These are phyloP conservation scores for Rhagium mordax DNA, from an alignment of 2,888 invertebrate species.

Conservation along the genomic window DNA sequence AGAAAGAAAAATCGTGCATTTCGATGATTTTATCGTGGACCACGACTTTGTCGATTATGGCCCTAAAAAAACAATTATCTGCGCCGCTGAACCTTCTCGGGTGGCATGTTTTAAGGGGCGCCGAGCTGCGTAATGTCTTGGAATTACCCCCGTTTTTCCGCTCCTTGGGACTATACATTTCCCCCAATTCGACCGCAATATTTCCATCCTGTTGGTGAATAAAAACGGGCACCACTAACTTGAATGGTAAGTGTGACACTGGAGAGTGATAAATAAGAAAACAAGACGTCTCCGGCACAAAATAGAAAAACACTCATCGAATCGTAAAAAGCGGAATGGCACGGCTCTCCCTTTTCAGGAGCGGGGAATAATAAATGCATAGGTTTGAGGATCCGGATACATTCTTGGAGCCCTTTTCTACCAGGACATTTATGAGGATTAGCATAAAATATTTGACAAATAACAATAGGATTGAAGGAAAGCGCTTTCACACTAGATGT, in stretches of 20 bases:
- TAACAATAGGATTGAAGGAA: constrained; percentile 12
- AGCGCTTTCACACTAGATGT: constrained; percentile 20
- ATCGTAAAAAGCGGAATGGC: constrained; percentile 6
- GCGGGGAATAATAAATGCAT: constrained; percentile 11
- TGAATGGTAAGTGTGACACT: background rate
- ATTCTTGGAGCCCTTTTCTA: constrained; percentile 5
- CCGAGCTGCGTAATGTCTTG: too few species aligned
- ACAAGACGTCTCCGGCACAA: background rate
- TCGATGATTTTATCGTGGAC: too few species aligned
- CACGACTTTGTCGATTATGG: too few species aligned
- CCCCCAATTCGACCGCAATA: background rate
- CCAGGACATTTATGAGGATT: constrained; percentile 17
- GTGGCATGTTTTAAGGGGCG: too few species aligned
- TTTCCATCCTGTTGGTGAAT: background rate
- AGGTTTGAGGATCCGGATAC: constrained; percentile 11
- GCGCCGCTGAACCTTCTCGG: too few species aligned
- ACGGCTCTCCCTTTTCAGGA: background rate
- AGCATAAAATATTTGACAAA: constrained; percentile 22
- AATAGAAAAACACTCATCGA: background rate
- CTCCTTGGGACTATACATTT: background rate
- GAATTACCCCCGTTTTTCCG: too few species aligned
- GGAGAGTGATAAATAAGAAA: background rate
- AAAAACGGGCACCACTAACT: background rate
- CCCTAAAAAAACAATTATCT: too few species aligned
- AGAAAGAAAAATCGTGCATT: too few species aligned